Conservation (phyloP, 1,140 invertebrate species). For the Vollenhovia emeryi region DNA sequence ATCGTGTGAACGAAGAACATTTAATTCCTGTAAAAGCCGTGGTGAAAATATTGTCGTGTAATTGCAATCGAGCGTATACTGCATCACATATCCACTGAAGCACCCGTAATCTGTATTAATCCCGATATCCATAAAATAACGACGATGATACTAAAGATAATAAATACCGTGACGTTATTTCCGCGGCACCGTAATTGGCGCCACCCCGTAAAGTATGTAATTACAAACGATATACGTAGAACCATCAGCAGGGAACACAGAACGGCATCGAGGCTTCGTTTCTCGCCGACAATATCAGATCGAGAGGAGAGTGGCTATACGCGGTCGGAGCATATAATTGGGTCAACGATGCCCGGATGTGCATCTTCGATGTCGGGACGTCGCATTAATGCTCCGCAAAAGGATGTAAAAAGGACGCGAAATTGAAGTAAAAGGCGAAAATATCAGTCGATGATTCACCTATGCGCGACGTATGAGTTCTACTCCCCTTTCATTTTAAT, state of each 20-base stretch:
- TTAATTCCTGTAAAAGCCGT: constrained; percentile 20
- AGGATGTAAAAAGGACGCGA: neutral
- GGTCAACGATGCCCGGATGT: constrained; percentile 63
- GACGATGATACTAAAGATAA: constrained; percentile 55
- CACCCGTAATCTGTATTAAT: constrained; percentile 50
- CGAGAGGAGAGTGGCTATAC: constrained; percentile 57
- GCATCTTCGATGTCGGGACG: constrained; percentile 31
- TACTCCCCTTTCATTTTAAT: constrained; percentile 1
- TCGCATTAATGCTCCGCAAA: neutral
- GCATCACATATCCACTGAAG: constrained; percentile 19
- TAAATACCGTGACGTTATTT: constrained; percentile 58
- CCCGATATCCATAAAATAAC: constrained; percentile 42
- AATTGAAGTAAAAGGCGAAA: constrained; percentile 23
- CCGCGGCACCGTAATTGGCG: constrained; percentile 51
- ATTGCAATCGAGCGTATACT: constrained; percentile 30
- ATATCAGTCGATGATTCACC: constrained; percentile 8
- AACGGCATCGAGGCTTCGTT: constrained; percentile 9
- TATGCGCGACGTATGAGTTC: neutral
- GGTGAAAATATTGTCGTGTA: constrained; percentile 48
- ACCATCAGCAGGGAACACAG: neutral
- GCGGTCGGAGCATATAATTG: constrained; percentile 51
- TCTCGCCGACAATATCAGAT: constrained; percentile 40
- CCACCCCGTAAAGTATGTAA: constrained; percentile 54
- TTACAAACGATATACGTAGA: constrained; percentile 42
- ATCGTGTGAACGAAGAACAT: constrained; percentile 30